Evolutionary conservation across 2,888 invertebrate species (phyloP).

Genomic region (Tetragonisca angustula): DNA sequence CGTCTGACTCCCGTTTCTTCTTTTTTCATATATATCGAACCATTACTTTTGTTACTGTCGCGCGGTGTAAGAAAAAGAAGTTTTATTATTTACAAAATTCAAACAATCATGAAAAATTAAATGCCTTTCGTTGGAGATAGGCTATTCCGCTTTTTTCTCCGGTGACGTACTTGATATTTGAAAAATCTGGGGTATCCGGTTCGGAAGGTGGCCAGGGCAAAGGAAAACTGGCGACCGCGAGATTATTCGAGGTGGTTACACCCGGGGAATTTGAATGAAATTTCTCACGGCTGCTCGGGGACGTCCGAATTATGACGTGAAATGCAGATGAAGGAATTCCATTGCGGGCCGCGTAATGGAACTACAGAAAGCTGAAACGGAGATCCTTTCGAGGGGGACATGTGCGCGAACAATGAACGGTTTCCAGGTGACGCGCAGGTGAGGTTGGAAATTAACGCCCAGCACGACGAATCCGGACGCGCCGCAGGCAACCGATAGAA

Average conservation of each 20-base stretch:
- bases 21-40: neutral
- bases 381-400: neutral
- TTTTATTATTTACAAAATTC: too few species aligned
- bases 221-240: neutral
- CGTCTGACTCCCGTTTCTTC: neutral
- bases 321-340: slow-evolving; percentile 26
- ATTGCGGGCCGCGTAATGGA: neutral
- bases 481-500: slow-evolving; percentile 17
- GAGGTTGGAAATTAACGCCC: slow-evolving; percentile 38
- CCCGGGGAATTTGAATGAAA: slow-evolving; percentile 25
- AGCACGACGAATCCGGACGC: neutral
- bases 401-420: slow-evolving; percentile 20
- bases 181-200: slow-evolving; percentile 28
- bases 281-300: neutral
- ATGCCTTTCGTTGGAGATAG: too few species aligned
- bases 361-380: slow-evolving; percentile 6
- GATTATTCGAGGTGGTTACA: slow-evolving; percentile 28
- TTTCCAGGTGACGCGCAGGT: slow-evolving; percentile 43
- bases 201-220: slow-evolving; percentile 4
- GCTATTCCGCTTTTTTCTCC: neutral
- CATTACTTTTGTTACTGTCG: too few species aligned
- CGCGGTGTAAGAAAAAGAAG: too few species aligned
- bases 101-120: too few species aligned
- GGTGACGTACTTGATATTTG: slow-evolving; percentile 3
- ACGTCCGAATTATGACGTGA: slow-evolving; percentile 6